These are phyloP conservation scores for Capitulum mitella DNA, from an alignment of 2,888 invertebrate genomes.

Conservation along the genomic window DNA sequence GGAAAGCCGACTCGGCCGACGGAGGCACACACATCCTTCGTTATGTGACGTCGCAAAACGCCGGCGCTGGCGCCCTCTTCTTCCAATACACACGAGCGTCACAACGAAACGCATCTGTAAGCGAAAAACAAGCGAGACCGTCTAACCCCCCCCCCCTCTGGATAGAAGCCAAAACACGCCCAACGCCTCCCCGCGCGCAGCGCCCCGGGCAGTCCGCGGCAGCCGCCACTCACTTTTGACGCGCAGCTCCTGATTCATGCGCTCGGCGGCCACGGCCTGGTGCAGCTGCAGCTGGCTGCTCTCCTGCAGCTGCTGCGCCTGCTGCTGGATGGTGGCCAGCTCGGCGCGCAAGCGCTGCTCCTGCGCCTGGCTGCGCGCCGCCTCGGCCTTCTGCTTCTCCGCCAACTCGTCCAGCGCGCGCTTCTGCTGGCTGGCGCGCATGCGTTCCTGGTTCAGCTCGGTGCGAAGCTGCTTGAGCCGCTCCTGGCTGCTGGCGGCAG, in stretches of 20 bases:
- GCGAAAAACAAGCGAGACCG: no score
- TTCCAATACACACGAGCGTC: no score
- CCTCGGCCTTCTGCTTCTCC: constrained; percentile 49
- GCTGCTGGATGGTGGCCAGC: constrained; percentile 54
- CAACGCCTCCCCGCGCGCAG: no score
- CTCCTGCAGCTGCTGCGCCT: constrained; percentile 43
- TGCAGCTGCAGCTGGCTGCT: constrained; percentile 15
- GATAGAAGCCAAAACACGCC: no score
- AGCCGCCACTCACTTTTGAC: not conserved
- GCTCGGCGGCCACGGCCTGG: not conserved
- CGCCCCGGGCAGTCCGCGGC: no score
- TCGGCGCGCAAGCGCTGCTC: constrained; percentile 53
- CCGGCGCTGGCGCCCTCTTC: no score
- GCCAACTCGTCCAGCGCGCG: constrained; percentile 55
- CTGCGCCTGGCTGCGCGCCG: constrained; percentile 54
- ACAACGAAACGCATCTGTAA: no score
- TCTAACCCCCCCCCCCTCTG: no score
- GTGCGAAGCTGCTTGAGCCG: constrained; percentile 38
- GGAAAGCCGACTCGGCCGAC: no score
- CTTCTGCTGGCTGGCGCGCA: constrained; percentile 50
- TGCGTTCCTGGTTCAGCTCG: constrained; percentile 61
- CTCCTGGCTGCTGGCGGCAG: constrained; percentile 34
- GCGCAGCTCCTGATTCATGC: not conserved
- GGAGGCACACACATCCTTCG: no score
- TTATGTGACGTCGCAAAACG: no score